Evolutionary conservation across 2,797 vertebrate genomes (phyloP), one percentile per base, ranked within the genome.

Genomic region (Trematomus bernacchii): DNA sequence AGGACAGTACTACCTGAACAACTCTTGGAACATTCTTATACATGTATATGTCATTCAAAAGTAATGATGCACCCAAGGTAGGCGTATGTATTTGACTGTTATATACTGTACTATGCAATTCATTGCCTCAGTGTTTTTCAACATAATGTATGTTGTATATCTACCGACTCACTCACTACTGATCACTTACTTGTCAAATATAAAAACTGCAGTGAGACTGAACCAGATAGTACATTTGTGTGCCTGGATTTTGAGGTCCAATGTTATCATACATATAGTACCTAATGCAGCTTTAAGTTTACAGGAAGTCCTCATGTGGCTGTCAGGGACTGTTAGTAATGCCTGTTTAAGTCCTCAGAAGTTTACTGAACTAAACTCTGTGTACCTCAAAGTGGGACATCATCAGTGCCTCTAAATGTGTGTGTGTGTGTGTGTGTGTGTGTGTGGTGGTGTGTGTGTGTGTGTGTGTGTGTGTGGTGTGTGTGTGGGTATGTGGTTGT

Each of bases 331-430:
- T 15, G 42, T 47, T 11, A 37, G 27, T 37, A 21, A 37, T 4
- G 2, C 1, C 9, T 33, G 18, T 33, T 12, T 8, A 43, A 62
- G 48, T 19, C 13, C 48, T 19, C 12, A 52, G 44, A 44, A 0
- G 37, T 60, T 51, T 27, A 16, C 19, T 43, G 10, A 60, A 51
- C 19, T 12, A 71, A 71, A 59, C 53, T 67, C n/a, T 47, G 14
- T 12, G 16, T 21, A 30, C 23, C 13, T n/a, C 0, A 15, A 64
- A 50, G 16, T 37, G 13, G 58, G 58, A 19, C 52, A 19, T 62
- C 23, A 71, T 48, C 42, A 55, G 59, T n/a, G 52, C 21, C 61
- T 58, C 8, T 57, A 57, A 43, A 15, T 27, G 19, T 59, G 30
- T 50, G 15, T 23, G 47, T 1, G 16, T 21, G n/a, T 51, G 33